A percentile compares a stretch with the other conserved stretches of the same genome.
These are phyloP conservation scores for Rhyacophila evoluta DNA, from an alignment of 2,888 invertebrate species.

Conservation along the genomic window DNA sequence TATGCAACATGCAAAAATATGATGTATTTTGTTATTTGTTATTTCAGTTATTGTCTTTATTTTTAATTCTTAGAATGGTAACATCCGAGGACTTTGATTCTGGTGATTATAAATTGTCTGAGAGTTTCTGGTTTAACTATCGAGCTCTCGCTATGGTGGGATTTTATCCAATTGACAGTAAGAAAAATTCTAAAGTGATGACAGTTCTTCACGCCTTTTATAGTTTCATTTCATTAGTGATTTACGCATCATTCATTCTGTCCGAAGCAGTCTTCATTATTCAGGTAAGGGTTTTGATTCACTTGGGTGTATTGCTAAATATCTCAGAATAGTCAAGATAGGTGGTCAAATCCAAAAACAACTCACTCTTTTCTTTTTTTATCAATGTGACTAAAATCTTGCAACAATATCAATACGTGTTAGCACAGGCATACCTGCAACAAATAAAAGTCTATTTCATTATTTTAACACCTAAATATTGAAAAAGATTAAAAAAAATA, in stretches of 20 bases:
- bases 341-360: too few species aligned
- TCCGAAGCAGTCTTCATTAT: neutral
- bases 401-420: too few species aligned
- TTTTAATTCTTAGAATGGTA: neutral
- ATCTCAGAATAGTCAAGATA: too few species aligned
- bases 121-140: conserved; percentile 32
- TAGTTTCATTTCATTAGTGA: conserved; percentile 11
- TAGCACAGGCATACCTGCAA: too few species aligned
- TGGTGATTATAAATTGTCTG: neutral
- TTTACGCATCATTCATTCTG: neutral
- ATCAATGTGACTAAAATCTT: too few species aligned
- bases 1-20: too few species aligned
- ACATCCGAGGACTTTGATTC: neutral
- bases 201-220: conserved; percentile 9
- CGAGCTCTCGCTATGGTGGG: conserved; percentile 16
- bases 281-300: conserved; percentile 36
- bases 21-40: too few species aligned
- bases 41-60: neutral
- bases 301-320: too few species aligned
- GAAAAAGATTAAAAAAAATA: too few species aligned
- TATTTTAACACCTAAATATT: too few species aligned
- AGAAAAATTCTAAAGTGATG: neutral
- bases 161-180: conserved; percentile 34
- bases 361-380: too few species aligned
- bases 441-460: too few species aligned